A percentile compares a stretch with the other conserved stretches of the same genome.
These are phyloP conservation scores for Biston stratarius DNA, from an alignment of 2,888 invertebrate species.

Conservation along the genomic window DNA sequence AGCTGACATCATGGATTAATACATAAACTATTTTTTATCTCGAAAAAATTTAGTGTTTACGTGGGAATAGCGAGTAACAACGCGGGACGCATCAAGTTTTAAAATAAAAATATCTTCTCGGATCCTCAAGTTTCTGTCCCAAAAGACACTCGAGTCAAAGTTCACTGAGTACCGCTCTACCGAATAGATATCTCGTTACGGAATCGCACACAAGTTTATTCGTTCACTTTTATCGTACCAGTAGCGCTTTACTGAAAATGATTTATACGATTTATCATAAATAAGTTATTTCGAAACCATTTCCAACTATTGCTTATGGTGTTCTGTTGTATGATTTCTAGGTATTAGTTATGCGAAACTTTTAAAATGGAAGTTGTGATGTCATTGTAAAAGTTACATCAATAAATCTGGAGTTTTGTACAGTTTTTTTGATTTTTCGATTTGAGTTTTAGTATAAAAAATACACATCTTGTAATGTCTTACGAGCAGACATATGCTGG, in stretches of 20 bases:
- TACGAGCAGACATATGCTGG: neutral
- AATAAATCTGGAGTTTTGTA: neutral
- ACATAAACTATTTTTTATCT: too few relatives aligned
- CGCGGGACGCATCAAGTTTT: too few relatives aligned
- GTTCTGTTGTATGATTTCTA: conserved; percentile 30
- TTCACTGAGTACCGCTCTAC: conserved; percentile 44
- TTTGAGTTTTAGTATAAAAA: neutral
- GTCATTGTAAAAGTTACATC: neutral
- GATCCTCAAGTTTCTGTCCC: conserved; percentile 45
- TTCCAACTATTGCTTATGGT: conserved; percentile 67
- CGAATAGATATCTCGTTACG: conserved; percentile 73
- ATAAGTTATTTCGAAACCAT: conserved; percentile 80
- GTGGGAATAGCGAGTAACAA: too few relatives aligned
- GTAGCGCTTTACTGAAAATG: conserved; percentile 80
- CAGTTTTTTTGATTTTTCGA: neutral
- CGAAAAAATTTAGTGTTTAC: too few relatives aligned
- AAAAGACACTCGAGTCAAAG: conserved; percentile 52
- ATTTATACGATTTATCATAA: conserved; percentile 85
- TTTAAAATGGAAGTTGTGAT: conserved; percentile 12
- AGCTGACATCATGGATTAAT: too few relatives aligned
- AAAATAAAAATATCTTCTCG: too few relatives aligned
- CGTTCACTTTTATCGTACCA: conserved; percentile 79
- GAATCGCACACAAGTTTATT: conserved; percentile 84
- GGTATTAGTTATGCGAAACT: conserved; percentile 3
- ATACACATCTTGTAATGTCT: too few relatives aligned